Base-by-base conservation (phyloP, 2,888 invertebrate genomes). In the Glyphotaelius pellucidus region DNA sequence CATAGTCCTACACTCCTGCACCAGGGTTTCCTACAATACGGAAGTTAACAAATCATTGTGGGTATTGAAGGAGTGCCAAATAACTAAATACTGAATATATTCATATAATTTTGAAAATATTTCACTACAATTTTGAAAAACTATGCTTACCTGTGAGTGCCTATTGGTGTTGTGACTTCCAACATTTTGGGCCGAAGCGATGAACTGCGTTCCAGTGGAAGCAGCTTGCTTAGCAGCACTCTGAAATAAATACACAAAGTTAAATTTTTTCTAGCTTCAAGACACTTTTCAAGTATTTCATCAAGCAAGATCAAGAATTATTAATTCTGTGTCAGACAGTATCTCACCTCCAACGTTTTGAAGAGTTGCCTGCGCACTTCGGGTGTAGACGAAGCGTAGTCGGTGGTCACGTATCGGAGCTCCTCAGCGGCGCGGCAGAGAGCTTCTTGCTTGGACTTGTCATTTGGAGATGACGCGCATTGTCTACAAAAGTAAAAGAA, bases 381-480 rank as follows among this genome's bases (percentile, higher is more conserved):
- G 2, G 93, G 93, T n/a, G 93, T 90, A 15, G 93, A 93, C 0
- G 93, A 92, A 32, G 98, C 98, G 89, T 99, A 98, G 91, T 98
- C 98, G 15, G 97, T 98, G 1, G 98, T 98, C 52, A 99, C 99
- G 94, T 98, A 97, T 86, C 99, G 96, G n/a, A 99, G 95, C 94
- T 99, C 98, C 94, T 99, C 99, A 0, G 99, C 99, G 0, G 99
- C 99, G 93, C 97, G 96, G 67, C 98, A 97, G 19, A 99, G 95
- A 5, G 98, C 97, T 93, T 98, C 98, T 94, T 99, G 99, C 94
- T 98, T 98, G 92, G 97, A 97, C 0, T 97, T 97, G 94, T 99
- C 98, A 95, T 98, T 97, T 0, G 98, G 98, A 15, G 92, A 93
- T 52, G 91, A 93, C 5, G 93, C 93, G 84, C 93, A 93, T 92